Conservation (phyloP, 1,140 invertebrate genomes). For the Ptiloglossa arizonensis region DNA sequence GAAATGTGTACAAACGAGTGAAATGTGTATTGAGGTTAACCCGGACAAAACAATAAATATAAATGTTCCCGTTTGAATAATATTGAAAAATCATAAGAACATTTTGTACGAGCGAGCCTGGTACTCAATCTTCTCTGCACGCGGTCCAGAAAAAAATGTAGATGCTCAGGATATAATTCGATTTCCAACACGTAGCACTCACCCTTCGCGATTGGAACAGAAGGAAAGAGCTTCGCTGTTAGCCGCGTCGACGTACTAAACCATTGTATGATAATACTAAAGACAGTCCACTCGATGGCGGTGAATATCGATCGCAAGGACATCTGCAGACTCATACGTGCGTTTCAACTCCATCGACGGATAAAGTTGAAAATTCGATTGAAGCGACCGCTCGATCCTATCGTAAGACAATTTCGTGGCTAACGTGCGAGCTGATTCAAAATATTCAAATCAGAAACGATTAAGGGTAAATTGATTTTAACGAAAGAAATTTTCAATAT, state of each 20-base stretch:
- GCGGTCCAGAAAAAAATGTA: neutral
- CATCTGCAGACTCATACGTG: neutral
- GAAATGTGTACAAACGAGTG: neutral
- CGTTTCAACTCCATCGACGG: neutral
- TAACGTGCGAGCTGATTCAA: neutral
- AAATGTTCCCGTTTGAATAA: neutral
- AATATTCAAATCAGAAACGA: neutral
- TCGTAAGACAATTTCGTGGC: too few species aligned
- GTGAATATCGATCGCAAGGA: neutral
- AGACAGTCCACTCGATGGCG: neutral
- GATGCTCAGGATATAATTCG: constrained; percentile 48
- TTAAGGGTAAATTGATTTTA: neutral
- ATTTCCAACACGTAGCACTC: constrained; percentile 38
- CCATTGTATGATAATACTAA: neutral
- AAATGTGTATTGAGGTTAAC: constrained; percentile 40
- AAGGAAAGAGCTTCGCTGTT: constrained; percentile 33
- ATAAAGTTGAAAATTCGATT: neutral
- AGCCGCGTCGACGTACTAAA: neutral
- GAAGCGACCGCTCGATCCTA: too few species aligned
- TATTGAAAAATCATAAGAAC: constrained; percentile 37
- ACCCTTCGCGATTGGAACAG: constrained; percentile 35
- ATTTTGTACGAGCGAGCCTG: neutral
- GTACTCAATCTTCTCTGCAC: neutral
- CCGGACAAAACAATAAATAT: neutral
- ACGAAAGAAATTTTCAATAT: neutral